phyloP scores from a whole-genome alignment of 2,797 vertebrate species.

The Dryobates pubescens region DNA sequence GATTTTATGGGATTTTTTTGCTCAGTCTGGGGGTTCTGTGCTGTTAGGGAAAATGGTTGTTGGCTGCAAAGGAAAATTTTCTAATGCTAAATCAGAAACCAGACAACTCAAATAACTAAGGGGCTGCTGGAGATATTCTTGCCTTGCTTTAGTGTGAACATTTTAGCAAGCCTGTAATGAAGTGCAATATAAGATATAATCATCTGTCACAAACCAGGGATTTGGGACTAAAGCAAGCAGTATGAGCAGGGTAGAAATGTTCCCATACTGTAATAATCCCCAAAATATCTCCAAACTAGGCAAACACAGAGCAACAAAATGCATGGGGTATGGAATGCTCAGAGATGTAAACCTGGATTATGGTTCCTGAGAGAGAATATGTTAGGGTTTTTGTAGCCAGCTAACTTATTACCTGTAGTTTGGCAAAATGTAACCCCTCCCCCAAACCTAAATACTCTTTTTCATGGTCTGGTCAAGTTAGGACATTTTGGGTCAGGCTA shows the following conservation, averaged over 20 bases:
- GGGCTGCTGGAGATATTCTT: not conserved
- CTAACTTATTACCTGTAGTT: not conserved
- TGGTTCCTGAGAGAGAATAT: not conserved
- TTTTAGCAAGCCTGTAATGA: not conserved
- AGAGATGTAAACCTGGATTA: not conserved
- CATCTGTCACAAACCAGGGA: not conserved
- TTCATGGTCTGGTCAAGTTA: not conserved
- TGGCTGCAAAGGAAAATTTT: not conserved
- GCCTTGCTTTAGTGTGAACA: not conserved
- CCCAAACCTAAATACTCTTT: rapidly evolving
- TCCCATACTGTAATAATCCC: not conserved
- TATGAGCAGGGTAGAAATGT: not conserved
- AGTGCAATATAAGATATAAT: not conserved
- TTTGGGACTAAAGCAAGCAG: not conserved
- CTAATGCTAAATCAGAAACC: not conserved
- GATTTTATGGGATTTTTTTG: not conserved
- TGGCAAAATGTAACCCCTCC: not conserved
- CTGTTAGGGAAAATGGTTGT: not conserved
- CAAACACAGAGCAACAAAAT: not conserved
- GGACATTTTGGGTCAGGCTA: not conserved
- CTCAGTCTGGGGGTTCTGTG: rapidly evolving
- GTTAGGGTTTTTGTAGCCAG: not conserved
- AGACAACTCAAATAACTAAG: not conserved
- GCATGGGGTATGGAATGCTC: not conserved
- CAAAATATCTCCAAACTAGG: not conserved